These are phyloP conservation scores for Moxostoma hubbsi DNA, from an alignment of 2,797 vertebrate species.

Conservation along the genomic window DNA sequence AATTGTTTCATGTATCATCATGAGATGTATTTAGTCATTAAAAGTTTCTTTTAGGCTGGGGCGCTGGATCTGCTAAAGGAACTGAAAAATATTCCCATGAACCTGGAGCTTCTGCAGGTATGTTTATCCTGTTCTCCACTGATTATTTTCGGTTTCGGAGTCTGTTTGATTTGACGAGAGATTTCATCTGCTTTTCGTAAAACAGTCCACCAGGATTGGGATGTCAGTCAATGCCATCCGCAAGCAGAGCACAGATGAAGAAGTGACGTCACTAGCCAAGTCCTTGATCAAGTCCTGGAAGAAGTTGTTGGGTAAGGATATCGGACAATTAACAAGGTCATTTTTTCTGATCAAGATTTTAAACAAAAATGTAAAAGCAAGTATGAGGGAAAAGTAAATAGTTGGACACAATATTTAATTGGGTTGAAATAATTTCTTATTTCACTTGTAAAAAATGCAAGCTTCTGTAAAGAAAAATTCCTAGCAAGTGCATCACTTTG, in stretches of 20 bases:
- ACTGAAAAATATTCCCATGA: slow-evolving; percentile 95
- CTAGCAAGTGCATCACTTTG: too few relatives aligned
- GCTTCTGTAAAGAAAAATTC: too few relatives aligned
- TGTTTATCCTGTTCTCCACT: background rate
- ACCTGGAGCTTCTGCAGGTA: slow-evolving; percentile 95
- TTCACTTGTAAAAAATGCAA: too few relatives aligned
- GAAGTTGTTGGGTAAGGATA: slow-evolving; percentile 90
- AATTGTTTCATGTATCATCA: background rate
- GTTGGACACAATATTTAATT: too few relatives aligned
- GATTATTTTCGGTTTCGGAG: background rate
- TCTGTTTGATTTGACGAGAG: background rate
- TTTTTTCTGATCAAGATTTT: too few relatives aligned
- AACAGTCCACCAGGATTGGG: slow-evolving; percentile 95
- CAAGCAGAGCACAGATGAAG: slow-evolving; percentile 97
- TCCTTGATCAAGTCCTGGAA: slow-evolving; percentile 97
- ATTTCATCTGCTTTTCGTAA: background rate
- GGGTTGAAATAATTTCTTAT: too few relatives aligned
- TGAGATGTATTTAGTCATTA: slow-evolving; percentile 3
- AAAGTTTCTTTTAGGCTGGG: slow-evolving; percentile 80
- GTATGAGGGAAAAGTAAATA: too few relatives aligned
- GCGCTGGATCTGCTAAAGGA: slow-evolving; percentile 97
- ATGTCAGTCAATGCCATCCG: slow-evolving; percentile 99
- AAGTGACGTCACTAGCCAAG: slow-evolving; percentile 83
- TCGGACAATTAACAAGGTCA: too few relatives aligned
- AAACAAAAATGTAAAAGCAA: too few relatives aligned